phyloP scores from a whole-genome alignment of 2,888 invertebrate species.

The Torymus texanus region DNA sequence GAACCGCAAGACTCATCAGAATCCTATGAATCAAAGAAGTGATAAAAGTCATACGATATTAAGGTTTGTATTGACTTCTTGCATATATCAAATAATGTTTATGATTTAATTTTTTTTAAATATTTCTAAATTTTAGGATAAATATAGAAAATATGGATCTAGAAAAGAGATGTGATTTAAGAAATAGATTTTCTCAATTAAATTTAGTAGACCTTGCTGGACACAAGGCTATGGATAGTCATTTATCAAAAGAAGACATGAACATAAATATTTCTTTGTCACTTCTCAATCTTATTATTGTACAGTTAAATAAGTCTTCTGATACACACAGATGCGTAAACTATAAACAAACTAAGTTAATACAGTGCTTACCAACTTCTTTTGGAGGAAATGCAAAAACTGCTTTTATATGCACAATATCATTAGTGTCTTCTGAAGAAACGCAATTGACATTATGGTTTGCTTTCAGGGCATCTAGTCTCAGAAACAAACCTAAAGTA shows the following conservation, averaged over 20 bases:
- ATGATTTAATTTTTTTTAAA: background rate
- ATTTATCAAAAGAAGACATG: slow-evolving; percentile 86
- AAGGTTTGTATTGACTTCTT: slow-evolving; percentile 70
- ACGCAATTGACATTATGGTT: slow-evolving; percentile 85
- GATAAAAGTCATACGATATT: slow-evolving; percentile 93
- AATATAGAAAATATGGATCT: slow-evolving; percentile 82
- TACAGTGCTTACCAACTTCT: slow-evolving; percentile 88
- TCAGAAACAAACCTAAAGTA: slow-evolving; percentile 86
- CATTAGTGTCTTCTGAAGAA: slow-evolving; percentile 87
- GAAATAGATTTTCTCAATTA: slow-evolving; percentile 85
- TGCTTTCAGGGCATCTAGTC: slow-evolving; percentile 86
- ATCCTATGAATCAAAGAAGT: slow-evolving; percentile 91
- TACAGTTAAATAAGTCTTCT: slow-evolving; percentile 82
- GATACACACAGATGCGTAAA: slow-evolving; percentile 77
- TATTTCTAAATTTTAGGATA: slow-evolving; percentile 54
- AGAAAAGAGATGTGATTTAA: slow-evolving; percentile 76
- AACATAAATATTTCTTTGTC: slow-evolving; percentile 88
- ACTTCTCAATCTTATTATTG: slow-evolving; percentile 86
- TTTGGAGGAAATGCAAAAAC: slow-evolving; percentile 92
- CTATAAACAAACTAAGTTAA: slow-evolving; percentile 90
- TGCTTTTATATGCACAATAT: slow-evolving; percentile 90
- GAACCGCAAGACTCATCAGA: slow-evolving; percentile 85
- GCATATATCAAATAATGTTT: background rate
- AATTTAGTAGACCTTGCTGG: slow-evolving; percentile 94
- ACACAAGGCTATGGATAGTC: slow-evolving; percentile 86